These are phyloP conservation scores for Drosophila pseudoananassae DNA, from an alignment of 1,140 invertebrate species.

Conservation along the genomic window DNA sequence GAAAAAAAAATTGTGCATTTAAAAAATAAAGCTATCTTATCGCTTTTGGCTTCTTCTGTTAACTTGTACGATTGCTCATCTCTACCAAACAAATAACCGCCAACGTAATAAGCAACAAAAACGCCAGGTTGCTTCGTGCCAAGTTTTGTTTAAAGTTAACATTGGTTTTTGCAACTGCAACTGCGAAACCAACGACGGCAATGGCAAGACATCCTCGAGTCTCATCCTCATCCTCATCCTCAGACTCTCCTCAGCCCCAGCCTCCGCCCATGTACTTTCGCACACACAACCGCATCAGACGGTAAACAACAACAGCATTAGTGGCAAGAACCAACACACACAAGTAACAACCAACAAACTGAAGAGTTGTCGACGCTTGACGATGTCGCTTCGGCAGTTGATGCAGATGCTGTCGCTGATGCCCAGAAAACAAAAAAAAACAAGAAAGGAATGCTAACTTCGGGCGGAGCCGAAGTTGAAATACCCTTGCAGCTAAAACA, in stretches of 20 bases:
- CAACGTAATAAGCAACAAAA: slow-evolving; percentile 21
- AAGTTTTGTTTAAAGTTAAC: slow-evolving; percentile 80
- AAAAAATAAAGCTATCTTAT: too few relatives aligned
- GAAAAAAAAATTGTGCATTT: too few relatives aligned
- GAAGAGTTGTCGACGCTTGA: slow-evolving; percentile 77
- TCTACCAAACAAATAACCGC: slow-evolving; percentile 34
- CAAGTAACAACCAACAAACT: slow-evolving; percentile 53
- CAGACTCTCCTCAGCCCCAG: background rate
- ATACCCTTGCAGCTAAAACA: too few relatives aligned
- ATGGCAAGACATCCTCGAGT: slow-evolving; percentile 46
- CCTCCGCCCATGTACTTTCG: slow-evolving; percentile 5
- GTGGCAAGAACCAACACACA: slow-evolving; percentile 19
- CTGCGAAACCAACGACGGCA: slow-evolving; percentile 24
- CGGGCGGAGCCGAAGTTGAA: too few relatives aligned
- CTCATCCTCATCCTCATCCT: slow-evolving; percentile 10
- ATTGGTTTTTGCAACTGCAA: slow-evolving; percentile 46
- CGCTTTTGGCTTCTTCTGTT: background rate
- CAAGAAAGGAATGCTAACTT: too few relatives aligned
- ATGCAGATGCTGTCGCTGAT: background rate
- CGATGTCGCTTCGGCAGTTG: slow-evolving; percentile 47
- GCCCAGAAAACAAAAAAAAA: background rate
- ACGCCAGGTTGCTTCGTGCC: slow-evolving; percentile 64
- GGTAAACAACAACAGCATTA: slow-evolving; percentile 13
- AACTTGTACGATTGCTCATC: slow-evolving; percentile 20
- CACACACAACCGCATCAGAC: slow-evolving; percentile 44